Base-by-base conservation (phyloP, 2,888 invertebrate genomes). In the Caenorhabditis virilis region DNA sequence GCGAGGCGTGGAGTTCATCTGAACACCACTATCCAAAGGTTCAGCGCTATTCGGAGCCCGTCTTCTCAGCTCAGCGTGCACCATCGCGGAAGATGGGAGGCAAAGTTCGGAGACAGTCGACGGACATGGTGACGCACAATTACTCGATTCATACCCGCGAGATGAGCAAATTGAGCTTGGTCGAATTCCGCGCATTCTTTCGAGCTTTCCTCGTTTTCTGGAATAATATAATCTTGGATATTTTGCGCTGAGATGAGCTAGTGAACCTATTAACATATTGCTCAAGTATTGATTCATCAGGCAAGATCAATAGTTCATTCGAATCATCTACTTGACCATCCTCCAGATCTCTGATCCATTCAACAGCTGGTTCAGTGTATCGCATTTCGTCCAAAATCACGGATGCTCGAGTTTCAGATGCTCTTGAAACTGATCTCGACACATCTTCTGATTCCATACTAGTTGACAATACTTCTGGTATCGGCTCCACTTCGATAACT, bases 271-370 rank as follows among this genome's bases (percentile, higher is more conserved):
- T 63, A 3, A 81, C 78, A 72, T 80, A 81, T 39, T 78, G 79
- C 64, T 81, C 82, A 23, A 81, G 67, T 22, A 80, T 63, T 15
- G 78, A 78, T 53, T 74, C 70, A 60, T 81, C 81, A 25, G 82
- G 82, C 20, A 81, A 71, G 7, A 81, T 68, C 20, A 81, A 52
- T 20, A 66, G 66, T 7, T 65, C 76, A 18, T 65, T 23, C 49
- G n/a, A 5, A 35, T 50, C 51, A 15, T 45, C 63, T 1, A 50
- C 53, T 13, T 46, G 39, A 38, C 50, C 58, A 15, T 52, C 22
- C n/a, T n/a, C n/a, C n/a, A n/a, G n/a, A 18, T 67, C 53, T 9
- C 51, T 20, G 13, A 51, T 61, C 73, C 73, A 71, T 41, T 73
- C 70, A 5, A 69, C 54, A 9, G 63, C 61, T 15, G 73, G 61